Evolutionary conservation across 2,888 invertebrate species (phyloP).

Genomic region (Conchocele bisecta): DNA sequence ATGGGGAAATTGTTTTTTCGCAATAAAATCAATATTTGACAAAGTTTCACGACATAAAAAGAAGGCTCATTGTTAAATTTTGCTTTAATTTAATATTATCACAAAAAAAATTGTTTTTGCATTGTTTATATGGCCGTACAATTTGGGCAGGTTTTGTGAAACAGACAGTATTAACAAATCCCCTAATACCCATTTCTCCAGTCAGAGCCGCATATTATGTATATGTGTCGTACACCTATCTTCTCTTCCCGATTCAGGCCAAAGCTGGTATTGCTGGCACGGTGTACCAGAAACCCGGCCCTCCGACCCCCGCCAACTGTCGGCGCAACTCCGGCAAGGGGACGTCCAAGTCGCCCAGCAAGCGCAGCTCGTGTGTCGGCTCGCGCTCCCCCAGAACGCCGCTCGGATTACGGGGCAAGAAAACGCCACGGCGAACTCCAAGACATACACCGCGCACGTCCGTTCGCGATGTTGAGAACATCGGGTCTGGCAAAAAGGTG

Average conservation of each 20-base stretch:
- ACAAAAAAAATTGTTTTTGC: too few relatives aligned
- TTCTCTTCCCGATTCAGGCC: conserved; percentile 23
- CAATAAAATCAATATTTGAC: too few relatives aligned
- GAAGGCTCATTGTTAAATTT: too few relatives aligned
- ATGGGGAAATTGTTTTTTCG: too few relatives aligned
- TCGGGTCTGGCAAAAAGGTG: conserved; percentile 59
- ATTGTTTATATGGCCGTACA: too few relatives aligned
- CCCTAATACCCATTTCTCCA: too few relatives aligned
- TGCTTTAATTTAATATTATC: too few relatives aligned
- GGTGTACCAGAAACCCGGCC: conserved; percentile 71
- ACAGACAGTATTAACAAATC: too few relatives aligned
- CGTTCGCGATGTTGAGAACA: conserved; percentile 32
- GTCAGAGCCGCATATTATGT: too few relatives aligned
- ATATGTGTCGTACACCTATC: not conserved
- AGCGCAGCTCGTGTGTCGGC: conserved; percentile 32
- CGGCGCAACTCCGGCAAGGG: conserved; percentile 54
- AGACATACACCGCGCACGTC: conserved; percentile 32
- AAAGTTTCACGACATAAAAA: too few relatives aligned
- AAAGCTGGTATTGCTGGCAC: conserved; percentile 50
- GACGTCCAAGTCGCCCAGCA: conserved; percentile 33
- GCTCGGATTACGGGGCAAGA: conserved; percentile 32
- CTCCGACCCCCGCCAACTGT: conserved; percentile 70
- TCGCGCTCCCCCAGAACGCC: conserved; percentile 59
- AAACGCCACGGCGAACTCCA: conserved; percentile 50
- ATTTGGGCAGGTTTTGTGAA: too few relatives aligned